Evolutionary conservation across 2,797 vertebrate species (phyloP).

Genomic region (Sciurus carolinensis): DNA sequence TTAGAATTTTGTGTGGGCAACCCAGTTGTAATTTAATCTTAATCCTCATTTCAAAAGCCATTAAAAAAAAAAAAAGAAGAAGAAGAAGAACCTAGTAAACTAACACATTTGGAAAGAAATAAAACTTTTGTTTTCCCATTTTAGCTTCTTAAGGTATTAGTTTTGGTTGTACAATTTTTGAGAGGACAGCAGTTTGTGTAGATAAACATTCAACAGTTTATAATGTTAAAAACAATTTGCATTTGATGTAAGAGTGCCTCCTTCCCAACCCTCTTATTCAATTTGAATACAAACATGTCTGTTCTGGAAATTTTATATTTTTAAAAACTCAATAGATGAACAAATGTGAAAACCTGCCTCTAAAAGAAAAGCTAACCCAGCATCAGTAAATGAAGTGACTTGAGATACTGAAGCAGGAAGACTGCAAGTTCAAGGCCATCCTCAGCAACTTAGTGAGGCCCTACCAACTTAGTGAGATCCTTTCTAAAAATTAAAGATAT

Average conservation of each 20-base stretch:
- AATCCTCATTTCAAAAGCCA: conserved; percentile 23
- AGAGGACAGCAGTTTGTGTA: conserved; percentile 42
- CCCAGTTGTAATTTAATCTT: not conserved
- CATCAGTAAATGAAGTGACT: too few species aligned
- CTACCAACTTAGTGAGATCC: too few species aligned
- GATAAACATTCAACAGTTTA: not conserved
- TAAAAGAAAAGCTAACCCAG: conserved; percentile 5
- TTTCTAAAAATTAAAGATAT: too few species aligned
- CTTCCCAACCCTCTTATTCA: conserved; percentile 39
- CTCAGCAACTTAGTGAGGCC: too few species aligned
- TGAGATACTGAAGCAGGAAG: too few species aligned
- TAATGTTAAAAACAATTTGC: conserved; percentile 36
- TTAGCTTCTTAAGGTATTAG: conserved; percentile 24
- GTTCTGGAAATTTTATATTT: conserved; percentile 50
- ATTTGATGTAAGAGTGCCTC: not conserved
- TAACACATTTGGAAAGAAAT: conserved; percentile 48
- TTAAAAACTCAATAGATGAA: conserved; percentile 63
- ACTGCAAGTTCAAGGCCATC: too few species aligned
- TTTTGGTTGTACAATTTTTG: not conserved
- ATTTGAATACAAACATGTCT: conserved; percentile 57
- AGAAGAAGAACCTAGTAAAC: conserved; percentile 31
- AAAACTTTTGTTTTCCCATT: conserved; percentile 43
- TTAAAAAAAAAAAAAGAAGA: not conserved
- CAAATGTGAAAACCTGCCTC: conserved; percentile 38
- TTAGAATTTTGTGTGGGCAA: not conserved